Conservation (phyloP, 2,113 vertebrate genomes). For the Chaetodon trifascialis region DNA sequence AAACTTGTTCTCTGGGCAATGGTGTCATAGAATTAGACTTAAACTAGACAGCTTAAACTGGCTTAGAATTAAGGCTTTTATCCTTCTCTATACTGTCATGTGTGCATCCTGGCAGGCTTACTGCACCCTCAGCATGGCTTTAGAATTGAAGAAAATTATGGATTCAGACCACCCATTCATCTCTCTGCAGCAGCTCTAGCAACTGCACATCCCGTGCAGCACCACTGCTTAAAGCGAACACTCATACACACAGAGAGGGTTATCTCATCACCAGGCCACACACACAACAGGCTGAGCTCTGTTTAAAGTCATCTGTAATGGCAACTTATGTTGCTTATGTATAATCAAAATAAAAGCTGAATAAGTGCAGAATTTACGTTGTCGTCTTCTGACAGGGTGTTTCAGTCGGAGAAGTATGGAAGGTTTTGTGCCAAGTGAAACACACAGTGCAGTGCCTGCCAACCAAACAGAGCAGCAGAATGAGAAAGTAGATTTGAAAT, state of each 20-base stretch:
- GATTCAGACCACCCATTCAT: slow-evolving; percentile 43
- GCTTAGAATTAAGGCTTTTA: not conserved
- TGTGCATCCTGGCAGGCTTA: not conserved
- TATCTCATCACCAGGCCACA: slow-evolving; percentile 21
- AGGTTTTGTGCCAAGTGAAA: slow-evolving; percentile 53
- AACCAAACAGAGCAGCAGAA: slow-evolving; percentile 28
- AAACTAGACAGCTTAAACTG: not conserved
- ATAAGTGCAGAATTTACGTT: slow-evolving; percentile 35
- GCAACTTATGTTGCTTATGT: not conserved
- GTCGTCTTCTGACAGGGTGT: slow-evolving; percentile 28
- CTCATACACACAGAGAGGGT: not conserved
- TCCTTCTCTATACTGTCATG: not conserved
- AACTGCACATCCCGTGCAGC: not conserved
- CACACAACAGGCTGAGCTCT: slow-evolving; percentile 11
- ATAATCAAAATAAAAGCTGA: slow-evolving; percentile 15
- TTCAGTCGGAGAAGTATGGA: slow-evolving; percentile 22
- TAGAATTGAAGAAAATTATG: slow-evolving; percentile 34
- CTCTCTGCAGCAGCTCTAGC: not conserved
- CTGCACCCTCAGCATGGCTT: slow-evolving; percentile 54
- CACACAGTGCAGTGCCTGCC: slow-evolving; percentile 41
- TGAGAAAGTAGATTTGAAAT: slow-evolving; percentile 46
- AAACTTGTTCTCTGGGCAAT: not conserved
- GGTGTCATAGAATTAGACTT: not conserved
- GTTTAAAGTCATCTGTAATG: slow-evolving; percentile 2
- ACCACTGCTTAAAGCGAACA: not conserved